phyloP scores from a whole-genome alignment of 2,797 vertebrate genomes.

The Eurystomus glaucurus region DNA sequence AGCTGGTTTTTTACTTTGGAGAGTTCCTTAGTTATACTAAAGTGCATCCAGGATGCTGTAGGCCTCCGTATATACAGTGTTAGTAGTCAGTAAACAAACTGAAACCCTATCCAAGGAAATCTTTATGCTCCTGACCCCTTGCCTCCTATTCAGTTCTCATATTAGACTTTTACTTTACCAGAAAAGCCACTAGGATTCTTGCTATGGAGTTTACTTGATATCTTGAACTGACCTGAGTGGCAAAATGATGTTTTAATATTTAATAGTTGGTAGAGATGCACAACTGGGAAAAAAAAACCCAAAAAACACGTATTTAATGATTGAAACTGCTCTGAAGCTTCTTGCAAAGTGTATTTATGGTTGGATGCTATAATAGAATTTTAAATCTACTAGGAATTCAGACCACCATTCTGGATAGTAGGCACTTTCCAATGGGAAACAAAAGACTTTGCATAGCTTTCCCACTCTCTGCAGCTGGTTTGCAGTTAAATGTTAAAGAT shows the following conservation, averaged over 20 bases:
- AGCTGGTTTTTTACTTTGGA: background rate
- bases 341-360: constrained; percentile 61
- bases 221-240: constrained; percentile 41
- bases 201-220: constrained; percentile 3
- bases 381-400: constrained; percentile 56
- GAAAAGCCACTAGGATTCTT: background rate
- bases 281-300: background rate
- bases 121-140: background rate
- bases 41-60: background rate
- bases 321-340: constrained; percentile 52
- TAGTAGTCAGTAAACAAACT: background rate
- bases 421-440: constrained; percentile 21
- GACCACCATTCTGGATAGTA: constrained; percentile 36
- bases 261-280: constrained; percentile 59
- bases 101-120: background rate
- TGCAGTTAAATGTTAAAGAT: constrained; percentile 10
- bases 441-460: constrained; percentile 13
- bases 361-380: constrained; percentile 68
- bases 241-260: constrained; percentile 72
- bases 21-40: background rate
- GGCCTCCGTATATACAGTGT: background rate
- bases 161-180: background rate
- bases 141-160: background rate
- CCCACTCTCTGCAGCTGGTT: background rate
- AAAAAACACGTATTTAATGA: constrained; percentile 65